phyloP scores from a whole-genome alignment of 2,888 invertebrate genomes.

The Oasisia sp. region DNA sequence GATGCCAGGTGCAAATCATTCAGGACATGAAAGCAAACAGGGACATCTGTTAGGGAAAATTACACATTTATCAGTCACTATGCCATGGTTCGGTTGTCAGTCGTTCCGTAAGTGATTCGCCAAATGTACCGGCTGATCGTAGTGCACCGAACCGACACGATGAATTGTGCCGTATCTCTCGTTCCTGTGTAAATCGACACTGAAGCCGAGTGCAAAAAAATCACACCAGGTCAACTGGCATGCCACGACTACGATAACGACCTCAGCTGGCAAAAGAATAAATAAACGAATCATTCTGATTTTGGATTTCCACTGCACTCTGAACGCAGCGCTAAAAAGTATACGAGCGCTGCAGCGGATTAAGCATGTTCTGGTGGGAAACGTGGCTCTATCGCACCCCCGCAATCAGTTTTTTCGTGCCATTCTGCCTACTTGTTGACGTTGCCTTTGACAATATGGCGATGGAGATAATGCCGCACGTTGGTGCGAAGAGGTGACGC shows the following conservation, averaged over 20 bases:
- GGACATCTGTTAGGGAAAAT: neutral
- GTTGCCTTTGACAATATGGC: neutral
- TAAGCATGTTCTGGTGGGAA: neutral
- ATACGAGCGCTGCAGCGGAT: neutral
- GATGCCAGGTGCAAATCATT: neutral
- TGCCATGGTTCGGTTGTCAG: neutral
- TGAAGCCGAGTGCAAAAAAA: too few relatives aligned
- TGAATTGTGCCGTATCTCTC: neutral
- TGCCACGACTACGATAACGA: neutral
- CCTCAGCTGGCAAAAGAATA: neutral
- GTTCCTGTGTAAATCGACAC: neutral
- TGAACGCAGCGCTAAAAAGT: neutral
- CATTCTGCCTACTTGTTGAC: neutral
- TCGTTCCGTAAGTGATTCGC: neutral
- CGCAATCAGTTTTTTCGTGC: neutral
- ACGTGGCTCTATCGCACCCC: neutral
- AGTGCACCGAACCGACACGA: neutral
- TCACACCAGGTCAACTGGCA: neutral
- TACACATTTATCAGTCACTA: neutral
- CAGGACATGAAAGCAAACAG: neutral
- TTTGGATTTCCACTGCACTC: neutral
- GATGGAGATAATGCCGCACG: neutral
- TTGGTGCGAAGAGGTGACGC: neutral
- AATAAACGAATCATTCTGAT: neutral
- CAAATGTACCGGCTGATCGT: neutral